Base-by-base conservation (phyloP, 2,888 invertebrate genomes). In the Tortricodes alternella region DNA sequence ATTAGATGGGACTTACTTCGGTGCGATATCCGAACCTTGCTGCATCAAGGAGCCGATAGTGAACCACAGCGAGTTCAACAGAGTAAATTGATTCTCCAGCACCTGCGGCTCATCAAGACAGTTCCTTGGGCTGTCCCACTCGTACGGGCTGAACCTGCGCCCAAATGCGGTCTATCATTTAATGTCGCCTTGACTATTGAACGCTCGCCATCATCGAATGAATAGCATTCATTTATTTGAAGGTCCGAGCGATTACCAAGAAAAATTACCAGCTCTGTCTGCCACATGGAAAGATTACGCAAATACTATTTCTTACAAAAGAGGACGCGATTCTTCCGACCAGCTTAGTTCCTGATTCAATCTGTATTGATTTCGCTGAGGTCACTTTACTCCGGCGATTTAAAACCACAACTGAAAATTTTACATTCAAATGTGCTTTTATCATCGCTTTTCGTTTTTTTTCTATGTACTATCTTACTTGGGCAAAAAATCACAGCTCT, bases 1-100 rank as follows among this genome's bases (percentile, higher is more conserved):
- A 63, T 61, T 60, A 65, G 66, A 69, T 70, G 73, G 74, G 77
- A 94, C 95, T 95, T 94, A 96, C 96, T 95, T 96, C 88, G 96
- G 96, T 77, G 96, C 96, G 92, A 97, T 95, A 92, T 96, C 96
- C 88, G 95, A 96, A 91, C 96, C 96, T 92, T 96, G 96, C 93
- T 96, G 96, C 95, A 96, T 96, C 92, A 96, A 94, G 78, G 96
- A 96, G 80, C 96, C 96, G 84, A 97, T 96, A 89, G 96, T 96
- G 93, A 98, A 98, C 98, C 98, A 98, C 85, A 97, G 94, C 85
- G 96, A 96, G 93, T 97, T 97, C 89, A 96, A 93, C 82, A 97
- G 93, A 75, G 95, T 96, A 93, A 97, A 96, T 91, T 95, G 96
- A 92, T 97, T 97, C 93, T 97, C 96, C 85, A 96, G 92, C 76